Evolutionary conservation across 2,113 vertebrate species (phyloP).

Genomic region (Caloenas nicobarica): DNA sequence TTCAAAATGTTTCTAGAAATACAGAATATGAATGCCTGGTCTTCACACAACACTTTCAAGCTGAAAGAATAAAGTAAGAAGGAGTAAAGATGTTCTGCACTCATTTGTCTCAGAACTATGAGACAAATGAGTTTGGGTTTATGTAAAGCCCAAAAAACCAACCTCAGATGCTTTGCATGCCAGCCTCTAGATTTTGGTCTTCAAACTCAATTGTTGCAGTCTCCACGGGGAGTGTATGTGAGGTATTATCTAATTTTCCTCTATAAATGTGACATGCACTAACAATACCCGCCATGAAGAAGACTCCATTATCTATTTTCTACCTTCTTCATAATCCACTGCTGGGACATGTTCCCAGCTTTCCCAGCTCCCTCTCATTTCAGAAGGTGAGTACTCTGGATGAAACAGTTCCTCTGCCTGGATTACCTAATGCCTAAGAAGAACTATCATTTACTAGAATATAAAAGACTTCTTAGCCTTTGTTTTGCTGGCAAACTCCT

Average conservation of each 20-base stretch:
- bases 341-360: background rate
- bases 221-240: background rate
- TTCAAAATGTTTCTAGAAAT: conserved; percentile 63
- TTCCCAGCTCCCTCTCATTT: background rate
- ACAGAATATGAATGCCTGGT: background rate
- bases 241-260: background rate
- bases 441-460: background rate
- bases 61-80: background rate
- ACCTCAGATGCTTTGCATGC: background rate
- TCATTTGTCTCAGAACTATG: background rate
- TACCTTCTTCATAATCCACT: background rate
- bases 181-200: background rate
- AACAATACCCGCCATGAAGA: background rate
- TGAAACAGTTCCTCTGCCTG: background rate
- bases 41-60: background rate
- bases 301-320: background rate
- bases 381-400: background rate
- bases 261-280: background rate
- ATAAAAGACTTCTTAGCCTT: background rate
- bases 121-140: no score
- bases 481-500: background rate
- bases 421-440: background rate
- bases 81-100: background rate
- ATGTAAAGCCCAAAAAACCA: background rate
- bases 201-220: background rate